Evolutionary conservation across 2,888 invertebrate species (phyloP), one percentile per base, ranked within the genome.

Genomic region (Eledona agricola): DNA sequence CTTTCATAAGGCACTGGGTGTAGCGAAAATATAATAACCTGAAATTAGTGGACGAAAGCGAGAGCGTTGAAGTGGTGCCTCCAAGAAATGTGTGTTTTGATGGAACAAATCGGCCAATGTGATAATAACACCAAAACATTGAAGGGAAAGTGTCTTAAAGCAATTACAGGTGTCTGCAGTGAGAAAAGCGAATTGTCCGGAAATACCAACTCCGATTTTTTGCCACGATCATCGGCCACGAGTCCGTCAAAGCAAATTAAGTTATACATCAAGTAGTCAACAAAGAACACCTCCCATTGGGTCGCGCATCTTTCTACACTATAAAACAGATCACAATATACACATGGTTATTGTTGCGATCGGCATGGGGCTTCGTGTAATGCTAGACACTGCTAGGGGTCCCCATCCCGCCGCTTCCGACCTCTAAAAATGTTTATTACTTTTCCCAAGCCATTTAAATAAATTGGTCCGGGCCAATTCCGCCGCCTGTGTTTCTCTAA

Each of bases 211-310:
- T n/a, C n/a, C 11, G 1, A 1, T 29, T 29, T 29, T 29, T 29
- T 29, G 11, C 29, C 35, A 6, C 1, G 3, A n/a, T 32, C 25
- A 46, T 26, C 25, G 15, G 35, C 20, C 4, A 10, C 12, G 31
- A 50, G 51, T 50, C 60, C 49, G 55, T 63, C 62, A 59, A 55
- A 58, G 34, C 54, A 59, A 60, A 64, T 63, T 63, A 64, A 64
- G 62, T 60, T 60, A 55, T 64, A 60, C 55, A 61, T 64, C 61
- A 58, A 60, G 59, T 60, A 64, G 64, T 61, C 59, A 47, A 55
- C 56, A 64, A 57, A 35, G 37, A 42, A n/a, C 25, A 51, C 62
- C 61, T 58, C 61, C 59, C 28, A 40, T 29, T 15, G 49, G 22
- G 43, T 35, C 56, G 56, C 43, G 29, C 34, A 42, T 47, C 52